phyloP scores from a whole-genome alignment of 2,888 invertebrate species.

The Platypus cylindrus region DNA sequence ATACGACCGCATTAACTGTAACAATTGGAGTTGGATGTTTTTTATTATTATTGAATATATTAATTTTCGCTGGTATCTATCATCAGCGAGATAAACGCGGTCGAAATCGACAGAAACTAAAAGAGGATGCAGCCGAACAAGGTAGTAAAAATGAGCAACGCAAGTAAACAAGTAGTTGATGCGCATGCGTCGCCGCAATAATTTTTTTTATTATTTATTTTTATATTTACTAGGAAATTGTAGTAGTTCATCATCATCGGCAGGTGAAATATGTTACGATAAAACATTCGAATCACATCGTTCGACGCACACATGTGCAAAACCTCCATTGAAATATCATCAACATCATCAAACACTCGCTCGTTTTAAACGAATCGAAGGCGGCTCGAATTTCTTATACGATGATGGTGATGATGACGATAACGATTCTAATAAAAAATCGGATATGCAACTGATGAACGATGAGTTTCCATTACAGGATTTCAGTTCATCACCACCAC shows the following conservation, averaged over 20 bases:
- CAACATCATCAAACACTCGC: too few species aligned
- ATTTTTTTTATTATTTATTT: conserved; percentile 1
- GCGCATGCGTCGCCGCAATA: too few species aligned
- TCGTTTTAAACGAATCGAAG: conserved; percentile 45
- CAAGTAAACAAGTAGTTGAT: too few species aligned
- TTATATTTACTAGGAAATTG: conserved; percentile 44
- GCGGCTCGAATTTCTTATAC: conserved; percentile 41
- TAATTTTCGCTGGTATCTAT: conserved; percentile 82
- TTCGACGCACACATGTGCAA: too few species aligned
- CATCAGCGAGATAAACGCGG: conserved; percentile 64
- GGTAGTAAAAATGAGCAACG: too few species aligned
- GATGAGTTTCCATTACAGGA: conserved; percentile 52
- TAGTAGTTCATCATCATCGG: conserved; percentile 47
- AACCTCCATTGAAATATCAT: too few species aligned
- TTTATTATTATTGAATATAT: conserved; percentile 63
- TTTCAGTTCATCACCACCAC: conserved; percentile 46
- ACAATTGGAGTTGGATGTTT: conserved; percentile 81
- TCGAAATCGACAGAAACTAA: conserved; percentile 49
- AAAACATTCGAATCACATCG: conserved; percentile 32
- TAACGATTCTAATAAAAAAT: conserved; percentile 45
- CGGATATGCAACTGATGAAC: conserved; percentile 48
- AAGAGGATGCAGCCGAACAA: conserved; percentile 62
- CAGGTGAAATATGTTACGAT: conserved; percentile 46
- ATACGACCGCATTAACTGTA: conserved; percentile 77
- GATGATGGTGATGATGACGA: conserved; percentile 51